Base-by-base conservation (phyloP, 2,113 vertebrate genomes). In the Manacus vitellinus region DNA sequence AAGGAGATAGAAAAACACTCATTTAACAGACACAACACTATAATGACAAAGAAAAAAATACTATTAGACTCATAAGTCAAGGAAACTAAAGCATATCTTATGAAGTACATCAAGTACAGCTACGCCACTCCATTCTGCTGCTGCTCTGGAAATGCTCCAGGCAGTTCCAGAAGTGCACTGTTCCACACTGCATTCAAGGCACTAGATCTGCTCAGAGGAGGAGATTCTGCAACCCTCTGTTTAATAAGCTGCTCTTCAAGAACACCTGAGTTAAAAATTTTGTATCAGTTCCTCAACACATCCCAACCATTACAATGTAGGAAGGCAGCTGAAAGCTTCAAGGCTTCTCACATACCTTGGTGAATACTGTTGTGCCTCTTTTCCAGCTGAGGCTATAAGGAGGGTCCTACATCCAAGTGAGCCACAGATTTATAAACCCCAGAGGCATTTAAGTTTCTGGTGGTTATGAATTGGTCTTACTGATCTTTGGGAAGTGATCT, bases 241-340 rank as follows among this genome's bases (percentile, higher is more conserved):
- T 25, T 46, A 70, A 54, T 12, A 19, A 68, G 44, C 10, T 24
- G 33, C 43, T 44, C 72, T 46, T 88, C 54, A 46, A 55, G 52
- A 51, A 68, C 6, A 56, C 3, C 1, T 33, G 9, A 1, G 0
- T 21, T 46, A 27, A 35, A 72, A 56, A 7, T 35, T 59, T 37
- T 43, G 6, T 31, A 51, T 11, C 28, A 27, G 49, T 52, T 81
- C 27, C 24, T 21, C 27, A 70, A 15, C 44, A 63, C 2, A 1
- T 14, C 30, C 54, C 33, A 71, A 67, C 8, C 22, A 44, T 17
- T 61, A 19, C 44, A 67, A 20, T 0, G 0, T 0, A 67, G 30
- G 10, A 82, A 77, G 19, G 59, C 46, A 63, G 22, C 4, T 23
- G 49, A 73, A 54, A 27, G 27, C 49, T 68, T 41, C 44, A 58